These are phyloP conservation scores for Miltochrista miniata DNA, from an alignment of 2,888 invertebrate species.

Conservation along the genomic window DNA sequence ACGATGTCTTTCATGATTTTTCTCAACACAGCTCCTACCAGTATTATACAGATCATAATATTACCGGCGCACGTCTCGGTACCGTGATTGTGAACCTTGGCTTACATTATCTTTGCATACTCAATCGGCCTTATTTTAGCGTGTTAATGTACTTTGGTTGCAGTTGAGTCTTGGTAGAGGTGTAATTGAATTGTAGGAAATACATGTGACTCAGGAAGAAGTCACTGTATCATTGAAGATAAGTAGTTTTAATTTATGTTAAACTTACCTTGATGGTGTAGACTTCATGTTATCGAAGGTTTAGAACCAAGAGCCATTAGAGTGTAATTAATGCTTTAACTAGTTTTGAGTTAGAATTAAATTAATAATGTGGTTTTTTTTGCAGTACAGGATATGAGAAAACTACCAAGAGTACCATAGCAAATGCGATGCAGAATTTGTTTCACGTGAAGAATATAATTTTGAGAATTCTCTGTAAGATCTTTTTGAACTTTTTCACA, in stretches of 20 bases:
- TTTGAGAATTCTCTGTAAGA: too few relatives aligned
- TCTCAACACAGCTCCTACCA: background rate
- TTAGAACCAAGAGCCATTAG: too few relatives aligned
- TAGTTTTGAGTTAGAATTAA: too few relatives aligned
- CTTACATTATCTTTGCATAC: constrained; percentile 37
- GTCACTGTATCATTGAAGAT: background rate
- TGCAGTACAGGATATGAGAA: too few relatives aligned
- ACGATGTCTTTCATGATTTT: background rate
- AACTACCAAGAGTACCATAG: too few relatives aligned
- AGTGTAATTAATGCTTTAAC: too few relatives aligned
- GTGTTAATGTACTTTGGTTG: constrained; percentile 12
- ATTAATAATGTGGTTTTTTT: too few relatives aligned
- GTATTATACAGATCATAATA: background rate
- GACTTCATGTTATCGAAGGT: too few relatives aligned
- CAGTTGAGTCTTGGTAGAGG: constrained; percentile 1
- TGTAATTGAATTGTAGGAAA: background rate
- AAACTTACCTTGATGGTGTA: too few relatives aligned
- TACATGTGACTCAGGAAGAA: background rate
- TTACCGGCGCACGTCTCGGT: constrained; percentile 27
- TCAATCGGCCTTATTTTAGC: constrained; percentile 30
- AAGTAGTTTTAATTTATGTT: background rate
- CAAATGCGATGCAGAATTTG: too few relatives aligned
- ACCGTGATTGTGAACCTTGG: constrained; percentile 38
- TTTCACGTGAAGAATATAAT: too few relatives aligned
- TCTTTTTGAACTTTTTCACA: too few relatives aligned